Percentiles rank a stretch among this genome's conserved stretches.
phyloP scores from a whole-genome alignment of 92 coral and sea anemone species.

The Porites cylindrica region DNA sequence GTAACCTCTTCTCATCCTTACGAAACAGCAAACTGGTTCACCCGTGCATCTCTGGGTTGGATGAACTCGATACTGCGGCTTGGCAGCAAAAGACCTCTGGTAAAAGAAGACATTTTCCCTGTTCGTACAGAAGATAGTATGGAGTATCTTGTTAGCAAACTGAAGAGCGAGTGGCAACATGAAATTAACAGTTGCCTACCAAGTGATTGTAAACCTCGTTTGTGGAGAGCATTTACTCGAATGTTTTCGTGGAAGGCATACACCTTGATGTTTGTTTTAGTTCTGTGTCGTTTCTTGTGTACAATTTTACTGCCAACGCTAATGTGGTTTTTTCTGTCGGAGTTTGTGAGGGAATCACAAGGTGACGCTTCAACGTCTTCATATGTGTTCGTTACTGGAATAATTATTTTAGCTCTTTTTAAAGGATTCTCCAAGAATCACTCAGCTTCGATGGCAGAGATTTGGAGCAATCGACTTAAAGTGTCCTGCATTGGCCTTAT shows the following conservation, averaged over 20 bases:
- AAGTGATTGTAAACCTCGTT: background rate
- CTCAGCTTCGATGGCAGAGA: background rate
- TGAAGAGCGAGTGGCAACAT: conserved; percentile 6
- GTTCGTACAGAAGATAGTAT: conserved; percentile 14
- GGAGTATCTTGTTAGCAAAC: conserved; percentile 2
- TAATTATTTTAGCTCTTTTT: background rate
- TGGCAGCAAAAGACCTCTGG: conserved; percentile 18
- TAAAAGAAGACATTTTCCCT: conserved; percentile 11
- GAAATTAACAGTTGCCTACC: background rate
- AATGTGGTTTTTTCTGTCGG: conserved; percentile 22
- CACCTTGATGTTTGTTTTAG: background rate
- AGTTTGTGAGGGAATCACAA: background rate
- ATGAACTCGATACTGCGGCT: background rate
- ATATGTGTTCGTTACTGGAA: conserved; percentile 1
- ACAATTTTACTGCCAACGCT: background rate
- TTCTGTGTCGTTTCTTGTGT: background rate
- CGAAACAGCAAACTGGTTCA: background rate
- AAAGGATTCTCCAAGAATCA: conserved; percentile 19
- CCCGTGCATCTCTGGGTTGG: background rate
- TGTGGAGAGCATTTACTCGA: conserved; percentile 11
- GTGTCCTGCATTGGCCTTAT: conserved; percentile 26
- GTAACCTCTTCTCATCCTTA: background rate
- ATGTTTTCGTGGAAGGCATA: conserved; percentile 19
- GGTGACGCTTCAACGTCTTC: conserved; percentile 5
- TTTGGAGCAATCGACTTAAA: conserved; percentile 1